phyloP scores from a whole-genome alignment of 2,888 invertebrate species.

The Stenoptilia bipunctidactyla region DNA sequence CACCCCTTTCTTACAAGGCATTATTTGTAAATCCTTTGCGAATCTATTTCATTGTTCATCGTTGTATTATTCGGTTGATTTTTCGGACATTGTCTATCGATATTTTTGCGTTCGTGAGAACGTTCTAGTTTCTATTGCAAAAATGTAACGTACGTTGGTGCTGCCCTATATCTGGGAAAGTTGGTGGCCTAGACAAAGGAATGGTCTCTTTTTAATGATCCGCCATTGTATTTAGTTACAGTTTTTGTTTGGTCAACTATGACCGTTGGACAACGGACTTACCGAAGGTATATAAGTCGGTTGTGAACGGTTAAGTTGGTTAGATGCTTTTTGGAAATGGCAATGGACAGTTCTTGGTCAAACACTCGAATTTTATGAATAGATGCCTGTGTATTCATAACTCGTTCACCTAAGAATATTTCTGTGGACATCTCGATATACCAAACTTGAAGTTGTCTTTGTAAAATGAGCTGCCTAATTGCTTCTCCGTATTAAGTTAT shows the following conservation, averaged over 20 bases:
- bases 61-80: constrained; percentile 31
- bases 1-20: constrained; percentile 64
- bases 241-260: constrained; percentile 48
- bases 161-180: constrained; percentile 46
- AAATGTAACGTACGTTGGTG: constrained; percentile 45
- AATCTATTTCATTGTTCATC: constrained; percentile 66
- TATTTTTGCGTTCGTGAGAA: constrained; percentile 67
- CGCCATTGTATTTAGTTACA: constrained; percentile 59
- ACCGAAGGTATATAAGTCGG: constrained; percentile 57
- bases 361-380: too few relatives aligned
- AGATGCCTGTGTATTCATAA: too few relatives aligned
- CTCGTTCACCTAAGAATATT: too few relatives aligned
- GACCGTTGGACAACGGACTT: constrained; percentile 67
- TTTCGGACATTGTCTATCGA: constrained; percentile 50
- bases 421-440: too few relatives aligned
- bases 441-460: too few relatives aligned
- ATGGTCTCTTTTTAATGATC: constrained; percentile 69
- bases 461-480: too few relatives aligned
- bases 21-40: constrained; percentile 73
- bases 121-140: constrained; percentile 63
- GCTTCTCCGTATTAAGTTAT: too few relatives aligned
- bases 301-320: constrained; percentile 28
- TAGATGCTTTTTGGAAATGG: too few relatives aligned
- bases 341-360: too few relatives aligned
- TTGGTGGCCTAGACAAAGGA: constrained; percentile 46